Conservation (phyloP, 1,140 invertebrate species). For the Panagrolaimus sp. region DNA sequence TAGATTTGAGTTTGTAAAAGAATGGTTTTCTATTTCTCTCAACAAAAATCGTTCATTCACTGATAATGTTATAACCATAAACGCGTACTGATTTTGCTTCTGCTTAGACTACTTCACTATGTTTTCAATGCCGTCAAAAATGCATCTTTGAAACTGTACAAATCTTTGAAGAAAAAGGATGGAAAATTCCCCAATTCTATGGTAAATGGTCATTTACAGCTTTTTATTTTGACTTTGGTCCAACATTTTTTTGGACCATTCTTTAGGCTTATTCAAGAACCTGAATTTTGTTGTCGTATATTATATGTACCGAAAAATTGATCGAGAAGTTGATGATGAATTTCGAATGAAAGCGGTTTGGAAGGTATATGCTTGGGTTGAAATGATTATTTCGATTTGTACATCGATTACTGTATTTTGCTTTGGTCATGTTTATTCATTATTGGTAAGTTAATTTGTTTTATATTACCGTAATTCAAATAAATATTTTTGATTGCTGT, state of each 20-base stretch:
- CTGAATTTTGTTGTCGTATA: constrained; percentile 74
- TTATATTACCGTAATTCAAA: no score
- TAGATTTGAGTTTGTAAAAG: neutral
- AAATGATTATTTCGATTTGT: no score
- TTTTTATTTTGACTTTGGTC: constrained; percentile 28
- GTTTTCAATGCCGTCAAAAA: constrained; percentile 65
- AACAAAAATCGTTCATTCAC: neutral
- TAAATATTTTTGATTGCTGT: no score
- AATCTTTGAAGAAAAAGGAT: constrained; percentile 69
- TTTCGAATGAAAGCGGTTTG: constrained; percentile 71
- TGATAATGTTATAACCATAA: no score
- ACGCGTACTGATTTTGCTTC: neutral
- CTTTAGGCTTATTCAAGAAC: constrained; percentile 81
- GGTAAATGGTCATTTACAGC: constrained; percentile 68
- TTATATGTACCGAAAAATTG: constrained; percentile 67
- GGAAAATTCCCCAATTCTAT: constrained; percentile 77
- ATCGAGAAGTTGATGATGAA: constrained; percentile 64
- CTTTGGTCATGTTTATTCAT: no score
- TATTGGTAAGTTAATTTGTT: no score
- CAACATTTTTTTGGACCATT: constrained; percentile 93
- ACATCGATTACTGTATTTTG: no score
- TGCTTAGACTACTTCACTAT: neutral
- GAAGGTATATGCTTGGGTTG: constrained; percentile 73
- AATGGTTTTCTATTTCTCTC: neutral
- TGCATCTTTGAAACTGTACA: constrained; percentile 90